phyloP scores from a whole-genome alignment of 2,888 invertebrate genomes.

The Apamea crenata region DNA sequence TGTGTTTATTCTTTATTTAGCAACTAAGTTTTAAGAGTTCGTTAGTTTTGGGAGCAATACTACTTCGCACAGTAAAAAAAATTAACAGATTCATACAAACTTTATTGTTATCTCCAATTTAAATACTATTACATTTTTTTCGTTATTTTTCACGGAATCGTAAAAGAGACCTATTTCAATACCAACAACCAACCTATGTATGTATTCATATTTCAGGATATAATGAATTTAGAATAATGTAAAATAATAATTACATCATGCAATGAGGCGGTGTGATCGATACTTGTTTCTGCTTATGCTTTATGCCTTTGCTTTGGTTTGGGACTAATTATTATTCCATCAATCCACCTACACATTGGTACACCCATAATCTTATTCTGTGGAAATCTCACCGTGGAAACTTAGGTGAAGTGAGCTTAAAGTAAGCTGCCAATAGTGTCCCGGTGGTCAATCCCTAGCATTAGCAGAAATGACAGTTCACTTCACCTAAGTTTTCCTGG shows the following conservation, averaged over 20 bases:
- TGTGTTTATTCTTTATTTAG: conserved; percentile 12
- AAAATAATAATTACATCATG: no score
- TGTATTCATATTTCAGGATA: background rate
- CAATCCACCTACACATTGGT: background rate
- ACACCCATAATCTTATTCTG: no score
- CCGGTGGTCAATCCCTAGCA: no score
- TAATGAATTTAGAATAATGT: background rate
- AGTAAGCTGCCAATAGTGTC: no score
- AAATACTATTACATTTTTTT: no score
- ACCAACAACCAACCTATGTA: no score
- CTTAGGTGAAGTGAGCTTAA: no score
- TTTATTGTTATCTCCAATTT: background rate
- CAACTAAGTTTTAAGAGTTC: background rate
- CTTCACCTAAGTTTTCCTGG: no score
- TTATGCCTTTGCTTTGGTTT: background rate
- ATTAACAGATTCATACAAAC: background rate
- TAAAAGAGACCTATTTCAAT: background rate
- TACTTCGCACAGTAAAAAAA: background rate
- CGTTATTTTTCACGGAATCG: no score
- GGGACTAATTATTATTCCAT: background rate
- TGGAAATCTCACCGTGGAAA: no score
- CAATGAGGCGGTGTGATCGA: background rate
- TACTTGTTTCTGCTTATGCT: background rate
- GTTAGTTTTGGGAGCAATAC: background rate
- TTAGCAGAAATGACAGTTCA: no score